Evolutionary conservation across 2,113 vertebrate species (phyloP), one percentile per base, ranked within the genome.

Genomic region (Phyllopteryx taeniolatus): DNA sequence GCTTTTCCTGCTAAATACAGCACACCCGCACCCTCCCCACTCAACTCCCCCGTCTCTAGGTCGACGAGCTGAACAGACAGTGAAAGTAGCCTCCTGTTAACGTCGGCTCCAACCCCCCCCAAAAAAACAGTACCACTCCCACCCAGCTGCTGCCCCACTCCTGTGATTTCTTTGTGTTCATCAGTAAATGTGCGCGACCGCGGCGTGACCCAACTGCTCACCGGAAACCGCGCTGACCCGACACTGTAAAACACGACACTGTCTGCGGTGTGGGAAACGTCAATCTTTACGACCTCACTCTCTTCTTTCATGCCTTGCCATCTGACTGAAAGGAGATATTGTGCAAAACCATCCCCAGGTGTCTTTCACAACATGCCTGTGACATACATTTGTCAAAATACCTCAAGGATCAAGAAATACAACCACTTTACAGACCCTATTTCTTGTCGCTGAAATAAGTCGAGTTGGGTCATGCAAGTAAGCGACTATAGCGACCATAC

Each of bases 1-100:
- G 86, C 88, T 78, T 80, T 86, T 82, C 80, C 81, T 83, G 80
- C 88, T 89, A 90, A 90, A 90, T 89, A 84, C 86, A 86, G 84
- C 83, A 77, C 70, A 71, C 71, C 27, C 84, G 5, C 22, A 51
- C 51, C 9, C 15, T 31, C 42, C 35, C 46, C 5, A 54, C 8
- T 27, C 8, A 64, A 10, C 56, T 4, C 33, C 59, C 70, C 54
- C 63, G 73, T 83, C 79, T 79, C 66, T 76, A 83, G 83, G 85
- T 87, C 81, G 87, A 67, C 60, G 59, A 73, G 76, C 74, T 46
- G 64, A 70, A 74, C 73, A 74, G 64, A 79, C 77, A 86, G 75
- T 47, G 72, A 86, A 79, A 82, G 81, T 79, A 49, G 75, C 72
- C 71, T 80, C 79, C 27, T 56, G 72, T 76, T 76, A n/a, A 49